These are phyloP conservation scores for Hypomecis atomaria DNA, from an alignment of 2,888 invertebrate species.

Conservation along the genomic window DNA sequence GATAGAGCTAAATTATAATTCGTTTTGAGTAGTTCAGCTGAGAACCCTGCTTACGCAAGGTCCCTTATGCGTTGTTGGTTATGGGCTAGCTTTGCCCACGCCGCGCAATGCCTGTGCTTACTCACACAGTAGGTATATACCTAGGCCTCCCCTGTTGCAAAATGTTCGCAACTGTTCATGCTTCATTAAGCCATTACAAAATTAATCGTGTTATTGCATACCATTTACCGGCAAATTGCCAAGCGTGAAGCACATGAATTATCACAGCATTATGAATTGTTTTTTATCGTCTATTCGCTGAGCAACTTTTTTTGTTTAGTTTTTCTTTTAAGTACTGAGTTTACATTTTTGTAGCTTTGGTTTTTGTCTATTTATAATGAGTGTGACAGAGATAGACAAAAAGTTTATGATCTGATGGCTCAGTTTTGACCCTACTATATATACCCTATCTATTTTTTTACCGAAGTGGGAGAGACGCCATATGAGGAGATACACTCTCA, in stretches of 20 bases:
- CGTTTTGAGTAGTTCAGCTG: too few relatives aligned
- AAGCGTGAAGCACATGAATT: conserved; percentile 9
- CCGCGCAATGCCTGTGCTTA: not conserved
- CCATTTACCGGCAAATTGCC: conserved; percentile 16
- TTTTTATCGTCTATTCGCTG: conserved; percentile 8
- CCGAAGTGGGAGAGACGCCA: too few relatives aligned
- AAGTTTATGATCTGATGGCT: too few relatives aligned
- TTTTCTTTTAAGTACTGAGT: not conserved
- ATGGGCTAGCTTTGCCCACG: too few relatives aligned
- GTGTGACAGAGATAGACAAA: too few relatives aligned
- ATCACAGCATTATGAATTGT: conserved; percentile 7
- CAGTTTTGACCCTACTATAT: too few relatives aligned
- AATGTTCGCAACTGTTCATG: conserved; percentile 9
- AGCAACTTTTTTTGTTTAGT: conserved; percentile 4
- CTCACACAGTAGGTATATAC: not conserved
- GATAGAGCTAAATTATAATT: too few relatives aligned
- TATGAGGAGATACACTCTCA: too few relatives aligned
- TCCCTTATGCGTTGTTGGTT: too few relatives aligned
- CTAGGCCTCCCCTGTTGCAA: conserved; percentile 6
- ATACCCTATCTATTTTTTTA: too few relatives aligned
- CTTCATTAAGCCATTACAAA: conserved; percentile 20
- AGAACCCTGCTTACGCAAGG: too few relatives aligned
- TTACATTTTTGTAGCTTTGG: not conserved
- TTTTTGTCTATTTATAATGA: too few relatives aligned
- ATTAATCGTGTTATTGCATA: conserved; percentile 15